Evolutionary conservation across 2,113 vertebrate species (phyloP), one percentile per base, ranked within the genome.

Genomic region (Atrichornis clamosus): DNA sequence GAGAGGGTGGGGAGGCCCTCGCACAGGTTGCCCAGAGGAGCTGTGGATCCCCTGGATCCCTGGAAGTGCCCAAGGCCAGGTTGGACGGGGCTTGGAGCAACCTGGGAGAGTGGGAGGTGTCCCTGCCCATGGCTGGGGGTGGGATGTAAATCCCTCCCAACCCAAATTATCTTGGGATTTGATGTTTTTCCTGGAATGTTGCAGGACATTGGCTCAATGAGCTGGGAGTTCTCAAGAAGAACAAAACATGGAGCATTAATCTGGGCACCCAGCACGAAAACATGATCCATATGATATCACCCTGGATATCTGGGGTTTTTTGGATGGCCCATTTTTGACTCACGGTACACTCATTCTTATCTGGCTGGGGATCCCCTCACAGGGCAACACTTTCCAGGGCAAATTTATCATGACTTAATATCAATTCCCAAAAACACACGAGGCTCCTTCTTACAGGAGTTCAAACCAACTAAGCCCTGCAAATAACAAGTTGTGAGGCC

Each of bases 71-170:
- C 44, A 50, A 46, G 46, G 28, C n/a, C 16, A 30, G 23, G 28
- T 0, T 47, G 62, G 53, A 76, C 5, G 4, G 53, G 32, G 32
- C 7, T 68, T 32, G 62, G 24, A 47, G n/a, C n/a, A 59, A 0
- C 24, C 24, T 5, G 5, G 49, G n/a, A 16, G 10, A 35, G 44
- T 19, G 64, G 64, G 24, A 67, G 33, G 64, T 47, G 44, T 46
- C 58, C 26, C 7, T 49, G 14, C 26, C 35, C 58, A 56, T 18
- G 35, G 41, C 56, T 63, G 3, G 13, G n/a, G 26, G 15, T 10
- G 41, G 41, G 19, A 28, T n/a, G 8, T 14, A 39, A 74, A 20
- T 17, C 15, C 17, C 46, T 52, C 39, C 39, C 39, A 60, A 30
- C 9, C 12, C 52, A 46, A 33, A 39, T 9, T 39, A 60, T 9